Conservation (phyloP, 2,797 vertebrate species). For the Steatocranus sp. region DNA sequence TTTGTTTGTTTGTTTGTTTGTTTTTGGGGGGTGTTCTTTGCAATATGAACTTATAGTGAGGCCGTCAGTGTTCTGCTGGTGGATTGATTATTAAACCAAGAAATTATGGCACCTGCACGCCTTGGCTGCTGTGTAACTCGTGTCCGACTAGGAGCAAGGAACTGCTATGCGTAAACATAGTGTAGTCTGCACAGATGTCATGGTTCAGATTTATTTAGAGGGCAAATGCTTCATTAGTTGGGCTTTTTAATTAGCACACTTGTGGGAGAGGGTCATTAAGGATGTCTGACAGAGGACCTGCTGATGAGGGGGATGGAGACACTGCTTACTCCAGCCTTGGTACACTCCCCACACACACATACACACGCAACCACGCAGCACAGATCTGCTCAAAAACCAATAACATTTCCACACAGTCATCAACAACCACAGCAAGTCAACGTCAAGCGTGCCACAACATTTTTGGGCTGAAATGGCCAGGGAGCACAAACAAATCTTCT, state of each 20-base stretch:
- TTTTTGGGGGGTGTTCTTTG: not conserved
- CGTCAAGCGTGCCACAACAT: slow-evolving; percentile 26
- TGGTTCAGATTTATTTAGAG: slow-evolving; percentile 76
- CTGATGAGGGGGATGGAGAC: slow-evolving; percentile 71
- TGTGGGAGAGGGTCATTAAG: slow-evolving; percentile 77
- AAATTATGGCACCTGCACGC: slow-evolving; percentile 40
- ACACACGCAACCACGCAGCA: not conserved
- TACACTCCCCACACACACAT: not conserved
- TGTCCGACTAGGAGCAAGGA: slow-evolving; percentile 22
- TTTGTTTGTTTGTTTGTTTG: not conserved
- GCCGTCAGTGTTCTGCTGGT: slow-evolving; percentile 12
- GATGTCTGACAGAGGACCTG: slow-evolving; percentile 72
- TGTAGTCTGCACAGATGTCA: slow-evolving; percentile 69
- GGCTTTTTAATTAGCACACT: slow-evolving; percentile 80
- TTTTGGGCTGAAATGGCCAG: slow-evolving; percentile 20
- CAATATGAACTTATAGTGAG: slow-evolving; percentile 24
- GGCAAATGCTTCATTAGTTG: slow-evolving; percentile 78
- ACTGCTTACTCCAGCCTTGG: slow-evolving; percentile 45
- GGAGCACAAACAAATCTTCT: slow-evolving; percentile 35
- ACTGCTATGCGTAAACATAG: slow-evolving; percentile 59
- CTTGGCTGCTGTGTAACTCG: slow-evolving; percentile 35
- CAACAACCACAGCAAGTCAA: slow-evolving; percentile 34
- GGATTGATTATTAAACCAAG: slow-evolving; percentile 39
- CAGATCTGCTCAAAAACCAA: slow-evolving; percentile 51
- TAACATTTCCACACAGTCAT: slow-evolving; percentile 44